Base-by-base conservation (phyloP, 1,140 invertebrate species). In the Pogonomyrmex barbatus region DNA sequence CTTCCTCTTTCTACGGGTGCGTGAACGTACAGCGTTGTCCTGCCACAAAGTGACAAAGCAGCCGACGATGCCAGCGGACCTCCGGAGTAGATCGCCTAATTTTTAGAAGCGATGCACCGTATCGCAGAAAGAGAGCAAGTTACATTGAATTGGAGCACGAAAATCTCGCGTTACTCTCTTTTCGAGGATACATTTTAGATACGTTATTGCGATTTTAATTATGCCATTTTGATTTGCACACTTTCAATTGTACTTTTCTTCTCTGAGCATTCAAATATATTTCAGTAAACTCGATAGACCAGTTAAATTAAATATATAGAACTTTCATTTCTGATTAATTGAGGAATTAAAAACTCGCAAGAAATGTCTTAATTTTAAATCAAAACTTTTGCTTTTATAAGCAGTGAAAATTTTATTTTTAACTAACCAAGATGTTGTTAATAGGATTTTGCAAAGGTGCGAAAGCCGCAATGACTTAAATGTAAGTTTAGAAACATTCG, bases 71-170 rank as follows among this genome's bases (percentile, higher is more conserved):
- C 56, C 8, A 36, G 17, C 47, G 86, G 87, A 76, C 83, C 88
- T 86, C 70, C 83, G 24, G 71, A 70, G 87, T 47, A 83, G 83
- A 45, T 42, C 47, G 83, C 63, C 88, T 89, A 89, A 89, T 89
- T 89, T 78, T 78, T 42, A 68, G 75, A 81, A 52, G 50, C 24
- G 17, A 42, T 36, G 45, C 56, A n/a, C 14, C 50, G 56, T 33
- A 30, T 85, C 30, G 67, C 71, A 47, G 45, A 52, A 2, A 63
- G 42, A 76, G 33, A 50, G 10, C 42, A 45, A 83, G 60, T 83
- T 83, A 75, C 45, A 6, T 58, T 8, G 79, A 83, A 83, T 62
- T 75, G 68, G 54, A 83, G 79, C 79, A 73, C 62, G 54, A 83
- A 83, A 68, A 30, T 12, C n/a, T 50, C 54, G 56, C 30, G 8